Percentiles rank a stretch among this genome's conserved stretches.
These are phyloP conservation scores for Macrotis lagotis DNA, from an alignment of 2,113 vertebrate species.

Conservation along the genomic window DNA sequence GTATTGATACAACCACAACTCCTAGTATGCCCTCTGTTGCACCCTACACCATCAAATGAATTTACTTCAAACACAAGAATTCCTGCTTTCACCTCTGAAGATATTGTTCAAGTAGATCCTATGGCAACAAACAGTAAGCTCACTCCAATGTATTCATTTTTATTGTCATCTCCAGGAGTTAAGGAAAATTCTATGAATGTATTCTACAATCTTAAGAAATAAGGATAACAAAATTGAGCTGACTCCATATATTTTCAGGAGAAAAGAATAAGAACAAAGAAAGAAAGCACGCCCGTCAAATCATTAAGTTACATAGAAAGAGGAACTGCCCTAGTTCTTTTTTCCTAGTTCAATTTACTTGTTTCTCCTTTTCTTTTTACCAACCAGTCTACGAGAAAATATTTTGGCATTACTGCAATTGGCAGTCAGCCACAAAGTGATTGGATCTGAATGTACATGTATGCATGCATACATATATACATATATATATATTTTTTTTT, in stretches of 20 bases:
- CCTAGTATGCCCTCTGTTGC: background rate
- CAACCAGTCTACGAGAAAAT: conserved; percentile 11
- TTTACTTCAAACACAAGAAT: background rate
- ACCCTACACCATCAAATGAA: background rate
- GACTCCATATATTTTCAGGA: background rate
- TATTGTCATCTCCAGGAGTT: background rate
- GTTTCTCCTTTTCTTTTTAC: background rate
- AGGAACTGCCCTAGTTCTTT: background rate
- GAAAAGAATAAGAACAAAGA: background rate
- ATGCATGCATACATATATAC: background rate
- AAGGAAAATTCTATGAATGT: conserved; percentile 4
- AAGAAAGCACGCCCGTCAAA: background rate
- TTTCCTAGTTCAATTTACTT: conserved; percentile 31
- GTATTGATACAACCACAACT: background rate
- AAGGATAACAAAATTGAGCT: too few species aligned
- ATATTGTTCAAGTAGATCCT: background rate
- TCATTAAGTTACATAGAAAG: conserved; percentile 22
- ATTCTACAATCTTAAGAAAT: conserved; percentile 29
- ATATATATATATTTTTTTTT: too few species aligned
- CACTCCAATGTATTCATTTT: background rate
- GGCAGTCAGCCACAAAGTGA: background rate
- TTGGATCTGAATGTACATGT: background rate
- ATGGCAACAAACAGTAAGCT: background rate
- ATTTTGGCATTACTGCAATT: background rate
- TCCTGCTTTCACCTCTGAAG: background rate